A percentile compares a stretch with the other conserved stretches of the same genome.
These are phyloP conservation scores for Camelus bactrianus DNA, from an alignment of 2,113 vertebrate species.

Conservation along the genomic window DNA sequence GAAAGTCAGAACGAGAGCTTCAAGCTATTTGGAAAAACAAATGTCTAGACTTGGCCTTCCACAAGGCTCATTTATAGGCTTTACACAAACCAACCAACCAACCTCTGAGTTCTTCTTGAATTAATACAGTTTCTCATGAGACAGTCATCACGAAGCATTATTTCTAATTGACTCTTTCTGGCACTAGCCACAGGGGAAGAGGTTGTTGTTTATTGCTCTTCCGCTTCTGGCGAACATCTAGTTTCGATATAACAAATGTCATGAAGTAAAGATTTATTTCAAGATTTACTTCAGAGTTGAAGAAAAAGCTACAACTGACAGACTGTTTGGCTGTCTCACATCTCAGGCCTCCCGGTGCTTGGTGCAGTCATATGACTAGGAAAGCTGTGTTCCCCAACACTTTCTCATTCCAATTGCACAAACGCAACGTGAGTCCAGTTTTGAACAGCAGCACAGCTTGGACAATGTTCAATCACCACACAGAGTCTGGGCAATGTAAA, in stretches of 20 bases:
- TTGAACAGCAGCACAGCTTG: conserved; percentile 64
- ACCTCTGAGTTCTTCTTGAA: conserved; percentile 46
- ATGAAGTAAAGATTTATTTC: conserved; percentile 74
- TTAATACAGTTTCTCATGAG: conserved; percentile 55
- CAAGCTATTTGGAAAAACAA: conserved; percentile 17
- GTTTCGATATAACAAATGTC: conserved; percentile 75
- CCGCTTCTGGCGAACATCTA: conserved; percentile 69
- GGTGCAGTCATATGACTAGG: conserved; percentile 50
- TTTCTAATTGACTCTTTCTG: conserved; percentile 69
- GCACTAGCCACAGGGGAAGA: conserved; percentile 54
- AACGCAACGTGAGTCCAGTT: conserved; percentile 27
- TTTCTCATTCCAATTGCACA: conserved; percentile 59
- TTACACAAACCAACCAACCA: conserved; percentile 6
- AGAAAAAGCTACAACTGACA: conserved; percentile 50
- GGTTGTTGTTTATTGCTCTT: conserved; percentile 60
- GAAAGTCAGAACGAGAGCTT: conserved; percentile 15
- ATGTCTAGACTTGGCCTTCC: conserved; percentile 27
- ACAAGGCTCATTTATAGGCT: conserved; percentile 37
- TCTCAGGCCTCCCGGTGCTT: conserved; percentile 56
- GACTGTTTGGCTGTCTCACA: conserved; percentile 8
- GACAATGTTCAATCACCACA: conserved; percentile 67
- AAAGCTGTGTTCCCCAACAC: conserved; percentile 50
- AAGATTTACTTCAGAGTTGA: conserved; percentile 51
- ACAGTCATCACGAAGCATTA: conserved; percentile 55
- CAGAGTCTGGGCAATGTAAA: conserved; percentile 62